phyloP scores from a whole-genome alignment of 2,113 vertebrate species.

The Nematolebias whitei region DNA sequence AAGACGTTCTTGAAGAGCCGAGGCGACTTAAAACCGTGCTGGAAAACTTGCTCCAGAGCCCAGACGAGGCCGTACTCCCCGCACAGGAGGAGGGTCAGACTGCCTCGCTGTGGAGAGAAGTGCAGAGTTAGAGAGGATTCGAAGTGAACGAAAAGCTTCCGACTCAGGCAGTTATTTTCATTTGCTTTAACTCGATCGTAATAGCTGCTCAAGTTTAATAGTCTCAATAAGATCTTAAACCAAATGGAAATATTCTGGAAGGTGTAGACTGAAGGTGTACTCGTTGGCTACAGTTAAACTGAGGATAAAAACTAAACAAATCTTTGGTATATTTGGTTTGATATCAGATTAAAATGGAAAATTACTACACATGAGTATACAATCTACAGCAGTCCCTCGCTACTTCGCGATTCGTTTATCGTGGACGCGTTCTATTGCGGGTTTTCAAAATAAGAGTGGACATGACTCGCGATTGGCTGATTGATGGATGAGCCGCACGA shows the following conservation, averaged over 20 bases:
- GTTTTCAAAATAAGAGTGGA: no score
- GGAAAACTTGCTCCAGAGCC: constrained; percentile 96
- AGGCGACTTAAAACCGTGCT: constrained; percentile 95
- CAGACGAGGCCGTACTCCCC: constrained; percentile 96
- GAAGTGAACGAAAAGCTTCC: background rate
- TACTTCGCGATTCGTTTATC: no score
- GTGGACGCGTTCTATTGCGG: no score
- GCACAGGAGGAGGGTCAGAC: constrained; percentile 93
- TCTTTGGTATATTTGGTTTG: no score
- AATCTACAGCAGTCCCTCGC: no score
- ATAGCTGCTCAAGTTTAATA: no score
- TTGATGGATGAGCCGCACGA: no score
- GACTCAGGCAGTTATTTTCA: background rate
- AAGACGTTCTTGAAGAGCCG: constrained; percentile 99
- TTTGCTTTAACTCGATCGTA: background rate
- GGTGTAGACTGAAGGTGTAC: background rate
- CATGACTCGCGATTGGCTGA: no score
- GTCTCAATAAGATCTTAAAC: background rate
- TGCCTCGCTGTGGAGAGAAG: constrained; percentile 82
- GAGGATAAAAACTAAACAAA: no score
- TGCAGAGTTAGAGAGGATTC: background rate
- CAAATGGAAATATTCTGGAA: background rate
- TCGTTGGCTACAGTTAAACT: no score
- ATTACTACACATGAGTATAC: no score
- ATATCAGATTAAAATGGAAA: background rate